Evolutionary conservation across 2,888 invertebrate genomes (phyloP), one percentile per base, ranked within the genome.

Genomic region (Apamea sordens): DNA sequence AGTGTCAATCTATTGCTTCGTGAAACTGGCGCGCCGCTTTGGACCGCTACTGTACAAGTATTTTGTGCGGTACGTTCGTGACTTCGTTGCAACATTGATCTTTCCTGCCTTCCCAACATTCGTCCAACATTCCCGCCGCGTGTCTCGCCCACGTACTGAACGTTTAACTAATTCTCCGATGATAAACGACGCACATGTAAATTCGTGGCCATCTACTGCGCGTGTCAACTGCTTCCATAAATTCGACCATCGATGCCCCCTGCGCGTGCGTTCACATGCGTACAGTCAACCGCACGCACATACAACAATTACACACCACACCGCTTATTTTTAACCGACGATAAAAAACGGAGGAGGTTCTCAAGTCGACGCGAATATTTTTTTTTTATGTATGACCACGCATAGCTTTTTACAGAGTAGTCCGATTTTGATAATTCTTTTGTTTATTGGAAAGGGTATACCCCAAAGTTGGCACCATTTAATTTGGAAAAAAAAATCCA

Each of bases 171-270:
- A 88, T 88, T 87, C 69, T 74, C 50, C 13, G 59, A 88, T 85
- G 85, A 85, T 80, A 69, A 80, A 85, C 73, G 81, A 75, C 32
- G 15, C 59, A 11, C 72, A 76, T 87, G 81, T 87, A 74, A 84
- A 87, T 64, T 76, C 69, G n/a, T 64, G 24, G 32, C 73, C 67
- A 28, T 70, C 68, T 67, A 79, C 68, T 67, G 85, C 70, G 77
- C 74, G 36, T 88, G 82, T 88, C 88, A 88, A 85, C 82, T 76
- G 75, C 59, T 75, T 63, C 70, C 76, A 85, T 86, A 86, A 86
- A 86, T 86, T 88, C 69, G 88, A 68, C 32, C 68, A 88, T 88
- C 73, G 71, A 73, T 86, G 79, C 89, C 88, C 85, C 87, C 90
- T 88, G 90, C 89, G 90, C 90, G 85, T 88, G 88, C 90, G 85